Base-by-base conservation (phyloP, 2,113 vertebrate species). In the Nanorana parkeri region DNA sequence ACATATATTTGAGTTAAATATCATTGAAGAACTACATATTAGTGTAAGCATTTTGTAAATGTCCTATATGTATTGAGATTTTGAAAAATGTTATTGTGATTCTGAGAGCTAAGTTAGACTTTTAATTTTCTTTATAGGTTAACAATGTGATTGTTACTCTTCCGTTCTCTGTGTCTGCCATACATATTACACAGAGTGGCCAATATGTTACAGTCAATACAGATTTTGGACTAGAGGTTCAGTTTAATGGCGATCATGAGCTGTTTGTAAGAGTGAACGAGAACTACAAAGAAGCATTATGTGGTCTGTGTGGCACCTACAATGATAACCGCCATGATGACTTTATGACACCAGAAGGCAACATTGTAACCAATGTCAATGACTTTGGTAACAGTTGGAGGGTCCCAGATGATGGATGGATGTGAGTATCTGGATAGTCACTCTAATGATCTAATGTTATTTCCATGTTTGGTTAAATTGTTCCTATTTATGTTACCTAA, bases 301-400 rank as follows among this genome's bases (percentile, higher is more conserved):
- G 93, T 7, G 94, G 94, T 26, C 83, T 95, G 21, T 94, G 94
- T 52, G 94, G 94, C 21, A 94, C 91, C 26, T 94, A 91, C 84
- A 94, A 92, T 17, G 86, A 80, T 54, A 79, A 84, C 66, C 93
- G 91, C 68, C 86, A 84, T 0, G 94, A 94, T 77, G 94, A 95
- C 78, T 92, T 94, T 13, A 2, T 89, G 51, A 89, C 76, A 28
- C 90, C 92, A 3, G 90, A 84, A 16, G 93, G 92, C 5, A 85
- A 78, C 76, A 81, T 86, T 20, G 85, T 86, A 2, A 84, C 82
- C 3, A 84, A 75, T 11, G 5, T 85, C 2, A 90, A 91, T 23
- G 86, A 90, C 23, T 95, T 94, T 85, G 94, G 87, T 23, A 89
- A 91, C 81, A 95, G 93, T 87, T 95, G 93, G 93, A 90, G 77